Percentiles rank a stretch among this genome's conserved stretches.
These are phyloP conservation scores for Cybosia mesomella DNA, from an alignment of 2,888 invertebrate genomes.

Conservation along the genomic window DNA sequence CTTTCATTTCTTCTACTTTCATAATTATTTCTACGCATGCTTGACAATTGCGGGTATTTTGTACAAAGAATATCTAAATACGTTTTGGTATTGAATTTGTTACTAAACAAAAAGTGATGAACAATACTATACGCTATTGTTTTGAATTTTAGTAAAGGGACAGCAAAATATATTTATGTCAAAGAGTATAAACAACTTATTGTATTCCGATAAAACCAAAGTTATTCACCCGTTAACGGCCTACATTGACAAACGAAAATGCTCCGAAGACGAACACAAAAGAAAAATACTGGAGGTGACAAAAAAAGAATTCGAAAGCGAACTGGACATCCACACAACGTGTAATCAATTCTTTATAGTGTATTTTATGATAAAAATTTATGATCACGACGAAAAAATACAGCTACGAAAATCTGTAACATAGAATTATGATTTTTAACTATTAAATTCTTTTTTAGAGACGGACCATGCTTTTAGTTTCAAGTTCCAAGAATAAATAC, in stretches of 20 bases:
- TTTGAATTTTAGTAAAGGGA: background rate
- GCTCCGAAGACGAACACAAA: conserved; percentile 63
- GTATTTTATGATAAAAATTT: conserved; percentile 37
- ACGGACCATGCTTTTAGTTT: conserved; percentile 51
- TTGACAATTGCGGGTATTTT: background rate
- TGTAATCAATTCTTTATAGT: conserved; percentile 35
- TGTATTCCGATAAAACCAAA: conserved; percentile 12
- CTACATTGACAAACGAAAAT: conserved; percentile 49
- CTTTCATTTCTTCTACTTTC: background rate
- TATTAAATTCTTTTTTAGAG: conserved; percentile 38
- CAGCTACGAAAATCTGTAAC: conserved; percentile 77
- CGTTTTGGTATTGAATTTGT: background rate
- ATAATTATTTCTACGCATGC: background rate
- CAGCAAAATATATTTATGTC: background rate
- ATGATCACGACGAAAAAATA: conserved; percentile 53
- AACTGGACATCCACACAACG: conserved; percentile 48
- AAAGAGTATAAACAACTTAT: background rate
- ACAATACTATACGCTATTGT: background rate
- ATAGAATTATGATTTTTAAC: conserved; percentile 68
- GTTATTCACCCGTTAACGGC: conserved; percentile 9
- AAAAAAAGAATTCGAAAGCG: conserved; percentile 52
- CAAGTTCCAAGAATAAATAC: conserved; percentile 16
- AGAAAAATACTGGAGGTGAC: conserved; percentile 41
- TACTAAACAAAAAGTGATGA: too few species aligned
- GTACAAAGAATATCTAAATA: background rate